Conservation (phyloP, 1,140 invertebrate genomes). For the Cydia splendana region DNA sequence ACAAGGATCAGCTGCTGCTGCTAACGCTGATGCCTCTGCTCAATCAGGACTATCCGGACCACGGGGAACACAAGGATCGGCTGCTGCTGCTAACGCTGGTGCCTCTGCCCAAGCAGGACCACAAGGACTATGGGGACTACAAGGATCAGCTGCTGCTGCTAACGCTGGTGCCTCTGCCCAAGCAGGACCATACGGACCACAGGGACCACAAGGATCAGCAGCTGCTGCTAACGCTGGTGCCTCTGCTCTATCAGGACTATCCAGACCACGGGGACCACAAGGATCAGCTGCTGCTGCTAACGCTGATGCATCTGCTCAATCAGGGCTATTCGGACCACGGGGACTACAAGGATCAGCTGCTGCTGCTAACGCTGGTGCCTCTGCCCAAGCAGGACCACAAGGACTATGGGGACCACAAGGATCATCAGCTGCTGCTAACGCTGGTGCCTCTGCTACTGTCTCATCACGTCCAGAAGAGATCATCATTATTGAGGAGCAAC, state of each 20-base stretch:
- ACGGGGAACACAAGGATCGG: too few relatives aligned
- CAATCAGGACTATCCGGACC: too few relatives aligned
- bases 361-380: too few relatives aligned
- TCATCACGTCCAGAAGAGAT: too few relatives aligned
- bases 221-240: neutral
- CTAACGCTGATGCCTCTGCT: too few relatives aligned
- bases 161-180: neutral
- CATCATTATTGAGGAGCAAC: too few relatives aligned
- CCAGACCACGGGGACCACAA: constrained; percentile 4
- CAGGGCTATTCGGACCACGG: neutral
- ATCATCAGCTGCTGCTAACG: too few relatives aligned
- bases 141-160: constrained; percentile 18
- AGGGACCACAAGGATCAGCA: constrained; percentile 2
- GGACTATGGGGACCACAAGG: too few relatives aligned
- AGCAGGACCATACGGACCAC: neutral
- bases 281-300: neutral
- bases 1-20: too few relatives aligned
- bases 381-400: too few relatives aligned
- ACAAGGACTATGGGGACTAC: constrained; percentile 26
- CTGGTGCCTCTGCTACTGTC: too few relatives aligned
- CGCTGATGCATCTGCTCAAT: neutral
- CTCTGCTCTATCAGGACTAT: constrained; percentile 23
- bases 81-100: neutral
- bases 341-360: too few relatives aligned
- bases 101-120: constrained; percentile 17